Conservation (phyloP, 1,140 invertebrate species). For the Drosophila hydei region DNA sequence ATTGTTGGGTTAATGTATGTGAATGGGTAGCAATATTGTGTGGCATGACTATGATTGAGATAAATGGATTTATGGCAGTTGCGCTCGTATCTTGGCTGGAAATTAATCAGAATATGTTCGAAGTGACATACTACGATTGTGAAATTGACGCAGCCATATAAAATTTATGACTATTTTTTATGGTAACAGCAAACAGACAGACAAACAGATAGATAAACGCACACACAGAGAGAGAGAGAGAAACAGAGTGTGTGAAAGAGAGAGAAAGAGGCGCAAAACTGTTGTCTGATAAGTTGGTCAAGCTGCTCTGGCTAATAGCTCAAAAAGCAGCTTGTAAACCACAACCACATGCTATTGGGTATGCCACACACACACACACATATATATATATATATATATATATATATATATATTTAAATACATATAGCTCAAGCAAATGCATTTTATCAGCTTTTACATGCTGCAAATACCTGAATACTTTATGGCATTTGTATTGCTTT, state of each 20-base stretch:
- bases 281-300: conserved; percentile 25
- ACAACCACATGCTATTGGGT: background rate
- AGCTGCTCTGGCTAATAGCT: background rate
- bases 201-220: conserved; percentile 11
- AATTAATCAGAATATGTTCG: conserved; percentile 76
- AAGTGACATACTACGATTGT: conserved; percentile 72
- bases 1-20: conserved; percentile 4
- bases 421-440: conserved; percentile 21
- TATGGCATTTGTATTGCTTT: conserved; percentile 21
- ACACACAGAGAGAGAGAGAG: conserved; percentile 1
- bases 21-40: conserved; percentile 39
- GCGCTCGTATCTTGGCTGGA: conserved; percentile 63
- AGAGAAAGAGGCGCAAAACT: conserved; percentile 17
- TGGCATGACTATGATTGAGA: conserved; percentile 69
- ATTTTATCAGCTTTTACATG: conserved; percentile 10
- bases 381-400: no score
- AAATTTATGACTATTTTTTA: conserved; percentile 66
- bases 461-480: conserved; percentile 21
- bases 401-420: background rate
- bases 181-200: conserved; percentile 26
- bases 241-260: conserved; percentile 1
- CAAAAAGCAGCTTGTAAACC: background rate
- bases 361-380: no score
- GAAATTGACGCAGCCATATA: conserved; percentile 75
- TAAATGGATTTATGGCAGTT: conserved; percentile 75